Percentiles rank a stretch among this genome's conserved stretches.
These are phyloP conservation scores for Eupithecia subumbrata DNA, from an alignment of 2,888 invertebrate genomes.

Conservation along the genomic window DNA sequence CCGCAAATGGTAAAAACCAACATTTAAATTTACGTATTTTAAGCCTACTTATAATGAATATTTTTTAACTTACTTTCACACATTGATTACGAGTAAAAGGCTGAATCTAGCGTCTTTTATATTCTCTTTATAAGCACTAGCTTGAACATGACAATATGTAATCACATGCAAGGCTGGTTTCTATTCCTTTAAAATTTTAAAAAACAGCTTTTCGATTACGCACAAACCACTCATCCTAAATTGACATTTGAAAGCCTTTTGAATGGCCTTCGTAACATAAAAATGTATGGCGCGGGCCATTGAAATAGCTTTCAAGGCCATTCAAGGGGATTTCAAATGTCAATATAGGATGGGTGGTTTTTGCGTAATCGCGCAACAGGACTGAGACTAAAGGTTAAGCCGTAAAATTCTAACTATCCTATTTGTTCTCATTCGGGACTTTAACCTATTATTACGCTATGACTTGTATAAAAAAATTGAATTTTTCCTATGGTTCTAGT, in stretches of 20 bases:
- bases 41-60: slow-evolving; percentile 28
- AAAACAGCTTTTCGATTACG: neutral
- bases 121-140: neutral
- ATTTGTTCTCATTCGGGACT: slow-evolving; percentile 23
- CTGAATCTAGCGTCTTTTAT: slow-evolving; percentile 13
- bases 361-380: too few relatives aligned
- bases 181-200: neutral
- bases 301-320: too few relatives aligned
- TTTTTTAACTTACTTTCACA: slow-evolving; percentile 30
- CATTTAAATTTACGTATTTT: slow-evolving; percentile 4
- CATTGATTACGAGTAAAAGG: slow-evolving; percentile 6
- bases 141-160: slow-evolving; percentile 10
- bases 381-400: neutral
- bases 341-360: too few relatives aligned
- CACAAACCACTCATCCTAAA: too few relatives aligned
- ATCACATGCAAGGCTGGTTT: neutral
- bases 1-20: neutral
- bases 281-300: too few relatives aligned
- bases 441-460: slow-evolving; percentile 26
- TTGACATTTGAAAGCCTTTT: too few relatives aligned
- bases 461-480: slow-evolving; percentile 19
- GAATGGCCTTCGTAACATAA: too few relatives aligned
- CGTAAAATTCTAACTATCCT: neutral
- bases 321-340: too few relatives aligned
- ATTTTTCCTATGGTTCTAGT: neutral